phyloP scores from a whole-genome alignment of 2,797 vertebrate genomes.

The Helicolenus hilgendorfi region DNA sequence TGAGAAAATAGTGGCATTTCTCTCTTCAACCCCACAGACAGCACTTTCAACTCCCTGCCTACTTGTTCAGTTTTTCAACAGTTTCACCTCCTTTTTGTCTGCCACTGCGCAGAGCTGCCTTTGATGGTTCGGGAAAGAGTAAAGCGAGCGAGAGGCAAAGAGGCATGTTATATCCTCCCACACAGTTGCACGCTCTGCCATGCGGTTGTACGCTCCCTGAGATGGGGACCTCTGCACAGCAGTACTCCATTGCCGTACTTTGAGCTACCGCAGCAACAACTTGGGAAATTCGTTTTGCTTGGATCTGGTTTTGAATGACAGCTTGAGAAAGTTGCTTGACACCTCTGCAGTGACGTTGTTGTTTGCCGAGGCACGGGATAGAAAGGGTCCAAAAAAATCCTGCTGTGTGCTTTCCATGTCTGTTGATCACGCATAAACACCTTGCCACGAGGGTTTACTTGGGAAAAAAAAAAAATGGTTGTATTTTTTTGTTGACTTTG shows the following conservation, averaged over 20 bases:
- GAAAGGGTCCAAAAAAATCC: constrained; percentile 44
- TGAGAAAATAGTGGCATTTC: constrained; percentile 55
- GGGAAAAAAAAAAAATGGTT: neutral
- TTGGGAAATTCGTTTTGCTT: constrained; percentile 60
- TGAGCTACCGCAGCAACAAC: constrained; percentile 59
- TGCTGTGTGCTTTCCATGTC: constrained; percentile 44
- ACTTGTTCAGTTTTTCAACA: constrained; percentile 75
- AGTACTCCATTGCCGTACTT: constrained; percentile 18
- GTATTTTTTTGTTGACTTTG: constrained; percentile 30
- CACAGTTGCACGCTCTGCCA: constrained; percentile 44
- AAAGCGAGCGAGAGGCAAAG: constrained; percentile 44
- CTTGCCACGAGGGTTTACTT: constrained; percentile 37
- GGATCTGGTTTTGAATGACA: constrained; percentile 64
- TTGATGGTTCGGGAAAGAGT: constrained; percentile 67
- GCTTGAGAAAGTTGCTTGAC: constrained; percentile 56
- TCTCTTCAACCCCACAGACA: constrained; percentile 60
- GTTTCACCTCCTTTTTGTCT: constrained; percentile 75
- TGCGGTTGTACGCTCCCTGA: constrained; percentile 39
- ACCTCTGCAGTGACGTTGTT: constrained; percentile 43
- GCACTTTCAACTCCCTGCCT: constrained; percentile 69
- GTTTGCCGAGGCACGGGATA: constrained; percentile 47
- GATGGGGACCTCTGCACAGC: constrained; percentile 57
- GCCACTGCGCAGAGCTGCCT: constrained; percentile 44
- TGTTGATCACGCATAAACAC: constrained; percentile 55
- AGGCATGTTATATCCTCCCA: constrained; percentile 69